These are phyloP conservation scores for Pterophyllum scalare DNA, from an alignment of 2,113 vertebrate genomes.

Conservation along the genomic window DNA sequence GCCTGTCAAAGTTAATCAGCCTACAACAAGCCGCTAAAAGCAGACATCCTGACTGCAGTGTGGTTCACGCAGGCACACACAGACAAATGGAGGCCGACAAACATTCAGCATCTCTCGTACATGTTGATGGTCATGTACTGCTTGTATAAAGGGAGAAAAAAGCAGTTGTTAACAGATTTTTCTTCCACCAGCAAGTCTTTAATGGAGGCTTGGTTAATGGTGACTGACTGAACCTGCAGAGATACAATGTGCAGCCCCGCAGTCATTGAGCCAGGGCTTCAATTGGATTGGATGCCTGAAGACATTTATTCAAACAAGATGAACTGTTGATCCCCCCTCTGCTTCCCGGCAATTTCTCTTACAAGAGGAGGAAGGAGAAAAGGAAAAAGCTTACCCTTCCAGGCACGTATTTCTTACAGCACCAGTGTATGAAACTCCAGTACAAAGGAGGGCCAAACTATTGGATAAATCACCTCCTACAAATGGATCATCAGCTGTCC, in stretches of 20 bases:
- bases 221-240: slow-evolving; percentile 49
- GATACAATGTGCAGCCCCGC: slow-evolving; percentile 15
- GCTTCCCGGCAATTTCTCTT: slow-evolving; percentile 26
- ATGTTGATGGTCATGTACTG: slow-evolving; percentile 24
- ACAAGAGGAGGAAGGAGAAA: slow-evolving; percentile 23
- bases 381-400: slow-evolving; percentile 25
- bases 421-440: slow-evolving; percentile 6
- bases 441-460: neutral
- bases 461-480: slow-evolving; percentile 23
- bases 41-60: slow-evolving; percentile 72
- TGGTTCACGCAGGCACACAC: slow-evolving; percentile 24
- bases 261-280: slow-evolving; percentile 21
- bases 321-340: slow-evolving; percentile 48
- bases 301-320: slow-evolving; percentile 69
- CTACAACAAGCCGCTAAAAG: slow-evolving; percentile 73
- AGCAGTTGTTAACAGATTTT: slow-evolving; percentile 49
- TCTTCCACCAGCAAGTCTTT: slow-evolving; percentile 45
- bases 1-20: slow-evolving; percentile 81
- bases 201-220: slow-evolving; percentile 42
- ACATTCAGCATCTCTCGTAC: slow-evolving; percentile 24
- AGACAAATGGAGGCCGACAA: slow-evolving; percentile 29
- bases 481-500: neutral
- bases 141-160: slow-evolving; percentile 1
- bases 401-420: slow-evolving; percentile 15
- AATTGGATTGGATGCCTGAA: slow-evolving; percentile 49